Evolutionary conservation across 2,888 invertebrate genomes (phyloP).

Genomic region (Nomada hirtipes): DNA sequence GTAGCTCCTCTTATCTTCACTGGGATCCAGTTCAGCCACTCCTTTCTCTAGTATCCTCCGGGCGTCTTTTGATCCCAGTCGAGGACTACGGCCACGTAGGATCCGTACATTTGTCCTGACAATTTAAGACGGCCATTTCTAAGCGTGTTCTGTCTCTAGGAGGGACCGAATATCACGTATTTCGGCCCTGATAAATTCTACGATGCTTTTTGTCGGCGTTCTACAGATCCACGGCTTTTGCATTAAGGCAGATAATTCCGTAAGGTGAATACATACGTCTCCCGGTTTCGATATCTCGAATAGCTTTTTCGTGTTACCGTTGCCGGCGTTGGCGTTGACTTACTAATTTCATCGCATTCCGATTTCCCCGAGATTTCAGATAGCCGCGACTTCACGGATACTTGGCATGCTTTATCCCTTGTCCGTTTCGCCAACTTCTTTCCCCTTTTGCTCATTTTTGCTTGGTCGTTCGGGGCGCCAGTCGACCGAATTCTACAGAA

Average conservation of each 20-base stretch:
- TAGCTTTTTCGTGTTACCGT: slow-evolving; percentile 69
- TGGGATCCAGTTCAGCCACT: slow-evolving; percentile 77
- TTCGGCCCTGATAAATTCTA: slow-evolving; percentile 59
- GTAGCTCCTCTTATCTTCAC: slow-evolving; percentile 77
- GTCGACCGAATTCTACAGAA: too few species aligned
- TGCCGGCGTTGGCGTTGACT: slow-evolving; percentile 42
- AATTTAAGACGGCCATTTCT: slow-evolving; percentile 59
- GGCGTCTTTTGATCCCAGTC: slow-evolving; percentile 74
- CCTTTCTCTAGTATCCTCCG: slow-evolving; percentile 74
- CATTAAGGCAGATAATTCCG: slow-evolving; percentile 60
- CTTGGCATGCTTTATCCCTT: background rate
- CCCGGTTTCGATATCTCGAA: slow-evolving; percentile 51
- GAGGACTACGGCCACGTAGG: slow-evolving; percentile 64
- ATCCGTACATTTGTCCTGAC: slow-evolving; percentile 53
- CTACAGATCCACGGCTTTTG: slow-evolving; percentile 31
- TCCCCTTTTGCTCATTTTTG: background rate
- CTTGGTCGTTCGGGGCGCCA: background rate
- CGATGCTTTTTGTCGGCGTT: slow-evolving; percentile 44
- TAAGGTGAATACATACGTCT: slow-evolving; percentile 2
- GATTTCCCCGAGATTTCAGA: slow-evolving; percentile 18
- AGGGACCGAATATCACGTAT: slow-evolving; percentile 57
- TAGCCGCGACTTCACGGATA: slow-evolving; percentile 4
- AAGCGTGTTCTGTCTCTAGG: slow-evolving; percentile 39
- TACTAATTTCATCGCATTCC: slow-evolving; percentile 68
- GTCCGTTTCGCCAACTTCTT: background rate